phyloP scores from a whole-genome alignment of 2,888 invertebrate species.

The Carcina quercana region DNA sequence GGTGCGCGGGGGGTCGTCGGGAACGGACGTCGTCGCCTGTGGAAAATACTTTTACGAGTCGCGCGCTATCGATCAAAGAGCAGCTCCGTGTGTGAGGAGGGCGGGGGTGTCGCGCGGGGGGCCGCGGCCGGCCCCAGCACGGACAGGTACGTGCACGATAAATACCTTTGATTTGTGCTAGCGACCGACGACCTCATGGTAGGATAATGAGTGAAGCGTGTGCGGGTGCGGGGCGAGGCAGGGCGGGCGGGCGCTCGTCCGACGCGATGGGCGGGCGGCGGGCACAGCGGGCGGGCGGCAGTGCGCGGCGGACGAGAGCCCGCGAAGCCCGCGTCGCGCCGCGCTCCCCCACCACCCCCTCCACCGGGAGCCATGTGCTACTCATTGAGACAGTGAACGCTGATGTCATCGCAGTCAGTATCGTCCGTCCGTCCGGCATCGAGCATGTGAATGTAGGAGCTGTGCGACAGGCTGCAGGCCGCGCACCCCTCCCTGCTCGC shows the following conservation, averaged over 20 bases:
- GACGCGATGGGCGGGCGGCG: constrained; percentile 15
- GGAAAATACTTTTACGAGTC: no score
- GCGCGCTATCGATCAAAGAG: no score
- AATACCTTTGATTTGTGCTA: no score
- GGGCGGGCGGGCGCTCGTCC: constrained; percentile 20
- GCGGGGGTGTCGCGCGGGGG: no score
- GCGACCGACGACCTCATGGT: no score
- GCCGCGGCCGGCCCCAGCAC: no score
- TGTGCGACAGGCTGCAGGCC: constrained; percentile 16
- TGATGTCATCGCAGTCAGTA: constrained; percentile 9
- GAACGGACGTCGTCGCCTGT: no score
- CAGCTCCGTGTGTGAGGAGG: no score
- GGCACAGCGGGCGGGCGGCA: constrained; percentile 25
- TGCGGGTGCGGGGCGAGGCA: background rate
- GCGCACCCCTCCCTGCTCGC: constrained; percentile 19
- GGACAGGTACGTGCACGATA: no score
- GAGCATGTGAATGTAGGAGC: constrained; percentile 17
- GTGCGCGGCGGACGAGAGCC: constrained; percentile 61
- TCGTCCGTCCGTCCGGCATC: background rate
- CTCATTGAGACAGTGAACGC: no score
- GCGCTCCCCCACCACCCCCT: constrained; percentile 12
- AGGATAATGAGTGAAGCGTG: no score
- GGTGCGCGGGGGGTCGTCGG: no score
- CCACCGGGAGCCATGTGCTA: constrained; percentile 20
- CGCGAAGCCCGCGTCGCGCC: constrained; percentile 33